Conservation (phyloP, 1,140 invertebrate species). For the Pseudomyrmex sp. region DNA sequence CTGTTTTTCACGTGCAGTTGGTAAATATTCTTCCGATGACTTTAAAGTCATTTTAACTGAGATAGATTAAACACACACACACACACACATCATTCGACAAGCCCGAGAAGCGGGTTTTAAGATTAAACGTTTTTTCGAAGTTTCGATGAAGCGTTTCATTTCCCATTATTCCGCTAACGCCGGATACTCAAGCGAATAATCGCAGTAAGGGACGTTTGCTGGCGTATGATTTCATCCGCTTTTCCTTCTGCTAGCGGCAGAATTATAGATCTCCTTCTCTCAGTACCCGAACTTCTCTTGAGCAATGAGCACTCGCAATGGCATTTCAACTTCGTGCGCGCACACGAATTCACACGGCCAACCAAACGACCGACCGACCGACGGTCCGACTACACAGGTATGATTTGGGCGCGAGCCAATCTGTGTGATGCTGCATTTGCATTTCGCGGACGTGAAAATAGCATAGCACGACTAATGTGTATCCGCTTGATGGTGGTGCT, state of each 20-base stretch:
- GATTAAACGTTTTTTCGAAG: not conserved
- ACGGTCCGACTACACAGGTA: not conserved
- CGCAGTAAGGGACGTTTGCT: not conserved
- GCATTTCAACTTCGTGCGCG: slow-evolving; percentile 48
- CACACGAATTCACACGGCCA: slow-evolving; percentile 29
- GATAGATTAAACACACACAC: too few relatives aligned
- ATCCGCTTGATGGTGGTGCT: slow-evolving; percentile 58
- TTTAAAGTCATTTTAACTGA: too few relatives aligned
- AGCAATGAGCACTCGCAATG: slow-evolving; percentile 39
- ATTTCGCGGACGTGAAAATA: slow-evolving; percentile 71
- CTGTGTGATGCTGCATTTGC: slow-evolving; percentile 62
- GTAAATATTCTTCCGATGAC: too few relatives aligned
- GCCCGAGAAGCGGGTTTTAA: not conserved
- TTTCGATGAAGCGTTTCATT: slow-evolving; percentile 9
- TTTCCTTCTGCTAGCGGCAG: slow-evolving; percentile 24
- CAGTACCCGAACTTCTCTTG: slow-evolving; percentile 8
- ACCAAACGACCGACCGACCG: not conserved
- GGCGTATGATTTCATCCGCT: slow-evolving; percentile 43
- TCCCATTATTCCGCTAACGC: not conserved
- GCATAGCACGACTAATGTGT: slow-evolving; percentile 65
- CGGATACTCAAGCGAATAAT: slow-evolving; percentile 42
- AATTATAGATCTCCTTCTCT: slow-evolving; percentile 40
- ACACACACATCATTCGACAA: not conserved
- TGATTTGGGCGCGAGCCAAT: slow-evolving; percentile 68
- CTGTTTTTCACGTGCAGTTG: too few relatives aligned